Evolutionary conservation across 2,797 vertebrate genomes (phyloP).

Genomic region (Jordanella pulchra): DNA sequence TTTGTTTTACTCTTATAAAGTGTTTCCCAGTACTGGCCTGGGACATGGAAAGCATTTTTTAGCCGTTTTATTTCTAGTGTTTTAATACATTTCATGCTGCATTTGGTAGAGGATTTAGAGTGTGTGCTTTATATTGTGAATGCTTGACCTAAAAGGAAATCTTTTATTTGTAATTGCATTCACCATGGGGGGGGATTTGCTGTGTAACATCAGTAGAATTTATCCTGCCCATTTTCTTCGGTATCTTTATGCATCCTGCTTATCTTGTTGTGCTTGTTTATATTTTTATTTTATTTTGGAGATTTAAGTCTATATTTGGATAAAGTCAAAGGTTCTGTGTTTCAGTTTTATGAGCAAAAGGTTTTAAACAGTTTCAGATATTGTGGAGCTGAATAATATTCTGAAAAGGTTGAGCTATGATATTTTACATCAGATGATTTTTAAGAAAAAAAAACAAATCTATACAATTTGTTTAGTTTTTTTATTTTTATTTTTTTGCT

Average conservation of each 20-base stretch:
- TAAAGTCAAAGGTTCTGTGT: slow-evolving; percentile 9
- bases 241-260: neutral
- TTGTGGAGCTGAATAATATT: slow-evolving; percentile 7
- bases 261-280: slow-evolving; percentile 4
- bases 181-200: slow-evolving; percentile 16
- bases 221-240: neutral
- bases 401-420: neutral
- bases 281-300: neutral
- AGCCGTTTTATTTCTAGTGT: neutral
- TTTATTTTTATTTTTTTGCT: neutral
- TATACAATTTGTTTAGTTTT: neutral
- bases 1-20: slow-evolving; percentile 3
- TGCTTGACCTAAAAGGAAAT: slow-evolving; percentile 8
- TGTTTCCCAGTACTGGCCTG: neutral
- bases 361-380: slow-evolving; percentile 6
- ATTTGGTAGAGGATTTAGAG: slow-evolving; percentile 9
- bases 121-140: slow-evolving; percentile 18
- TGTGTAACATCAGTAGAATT: slow-evolving; percentile 6
- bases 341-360: slow-evolving; percentile 8
- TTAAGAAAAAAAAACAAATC: neutral
- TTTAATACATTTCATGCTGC: slow-evolving; percentile 24
- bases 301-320: slow-evolving; percentile 4
- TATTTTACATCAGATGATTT: slow-evolving; percentile 3
- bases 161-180: slow-evolving; percentile 8
- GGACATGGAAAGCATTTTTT: neutral